Conservation (phyloP, 2,113 vertebrate species). For the Bagarius yarrelli region DNA sequence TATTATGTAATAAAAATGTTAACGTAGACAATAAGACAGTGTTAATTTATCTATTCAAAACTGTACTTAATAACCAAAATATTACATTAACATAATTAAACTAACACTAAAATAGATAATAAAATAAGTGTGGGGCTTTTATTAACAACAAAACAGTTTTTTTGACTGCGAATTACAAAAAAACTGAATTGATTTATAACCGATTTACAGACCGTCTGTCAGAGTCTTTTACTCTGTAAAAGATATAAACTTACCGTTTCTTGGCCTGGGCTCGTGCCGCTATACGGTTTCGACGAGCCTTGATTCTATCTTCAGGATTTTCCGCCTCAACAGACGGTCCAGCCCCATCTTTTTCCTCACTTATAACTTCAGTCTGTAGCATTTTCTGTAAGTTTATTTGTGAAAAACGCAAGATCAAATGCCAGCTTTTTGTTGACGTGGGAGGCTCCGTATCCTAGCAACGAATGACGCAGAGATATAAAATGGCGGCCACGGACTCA, state of each 20-base stretch:
- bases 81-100: too few species aligned
- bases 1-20: too few species aligned
- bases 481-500: too few species aligned
- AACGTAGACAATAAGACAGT: too few species aligned
- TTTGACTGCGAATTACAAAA: neutral
- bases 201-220: too few species aligned
- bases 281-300: slow-evolving; percentile 70
- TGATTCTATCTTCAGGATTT: slow-evolving; percentile 69
- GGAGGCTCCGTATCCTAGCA: neutral
- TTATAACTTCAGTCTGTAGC: slow-evolving; percentile 30
- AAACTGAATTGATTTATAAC: slow-evolving; percentile 15
- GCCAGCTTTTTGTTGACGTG: neutral
- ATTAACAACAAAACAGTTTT: too few species aligned
- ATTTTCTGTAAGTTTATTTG: slow-evolving; percentile 25
- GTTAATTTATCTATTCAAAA: too few species aligned
- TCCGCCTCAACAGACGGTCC: slow-evolving; percentile 46
- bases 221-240: too few species aligned
- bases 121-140: too few species aligned
- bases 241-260: slow-evolving; percentile 60
- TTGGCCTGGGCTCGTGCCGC: slow-evolving; percentile 62
- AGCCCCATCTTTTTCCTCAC: neutral
- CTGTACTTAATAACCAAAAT: too few species aligned
- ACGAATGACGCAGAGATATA: neutral
- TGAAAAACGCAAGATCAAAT: neutral
- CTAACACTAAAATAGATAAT: too few species aligned